Evolutionary conservation across 2,797 vertebrate genomes (phyloP).

Genomic region (Micromesistius poutassou): DNA sequence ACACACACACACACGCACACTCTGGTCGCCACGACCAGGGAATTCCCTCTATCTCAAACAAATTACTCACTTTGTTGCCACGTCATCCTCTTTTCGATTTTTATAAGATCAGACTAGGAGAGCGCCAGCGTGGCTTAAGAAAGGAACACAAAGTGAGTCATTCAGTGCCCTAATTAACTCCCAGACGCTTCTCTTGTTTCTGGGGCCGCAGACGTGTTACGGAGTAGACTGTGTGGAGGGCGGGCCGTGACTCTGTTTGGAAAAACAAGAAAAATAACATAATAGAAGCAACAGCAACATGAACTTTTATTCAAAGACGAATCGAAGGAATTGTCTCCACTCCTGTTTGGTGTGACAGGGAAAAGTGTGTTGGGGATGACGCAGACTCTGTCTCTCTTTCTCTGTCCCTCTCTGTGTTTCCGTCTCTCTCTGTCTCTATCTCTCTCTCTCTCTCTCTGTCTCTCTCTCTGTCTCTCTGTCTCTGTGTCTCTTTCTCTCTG

Average conservation of each 20-base stretch:
- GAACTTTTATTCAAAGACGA: slow-evolving; percentile 24
- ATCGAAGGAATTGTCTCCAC: slow-evolving; percentile 41
- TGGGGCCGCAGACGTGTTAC: background rate
- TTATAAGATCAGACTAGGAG: slow-evolving; percentile 52
- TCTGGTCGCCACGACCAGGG: slow-evolving; percentile 40
- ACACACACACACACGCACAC: slow-evolving; percentile 39
- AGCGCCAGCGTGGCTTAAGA: slow-evolving; percentile 48
- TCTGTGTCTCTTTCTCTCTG: too few species aligned
- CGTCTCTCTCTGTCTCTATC: too few species aligned
- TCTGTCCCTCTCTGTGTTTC: too few species aligned
- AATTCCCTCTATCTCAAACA: slow-evolving; percentile 55
- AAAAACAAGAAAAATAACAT: slow-evolving; percentile 25
- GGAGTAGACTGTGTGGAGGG: slow-evolving; percentile 23
- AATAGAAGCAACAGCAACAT: slow-evolving; percentile 31
- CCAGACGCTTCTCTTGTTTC: slow-evolving; percentile 13
- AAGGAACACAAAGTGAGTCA: slow-evolving; percentile 3
- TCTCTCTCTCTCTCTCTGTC: slow-evolving; percentile 7
- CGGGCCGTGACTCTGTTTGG: slow-evolving; percentile 25
- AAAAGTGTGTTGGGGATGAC: slow-evolving; percentile 33
- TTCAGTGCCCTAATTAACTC: slow-evolving; percentile 58
- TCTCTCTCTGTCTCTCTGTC: too few species aligned
- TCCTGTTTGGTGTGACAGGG: slow-evolving; percentile 43
- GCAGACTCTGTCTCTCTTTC: background rate
- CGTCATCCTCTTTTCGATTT: slow-evolving; percentile 57
- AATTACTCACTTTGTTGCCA: slow-evolving; percentile 60